These are phyloP conservation scores for Leptatherina wallacei DNA, from an alignment of 2,797 vertebrate genomes.

Conservation along the genomic window DNA sequence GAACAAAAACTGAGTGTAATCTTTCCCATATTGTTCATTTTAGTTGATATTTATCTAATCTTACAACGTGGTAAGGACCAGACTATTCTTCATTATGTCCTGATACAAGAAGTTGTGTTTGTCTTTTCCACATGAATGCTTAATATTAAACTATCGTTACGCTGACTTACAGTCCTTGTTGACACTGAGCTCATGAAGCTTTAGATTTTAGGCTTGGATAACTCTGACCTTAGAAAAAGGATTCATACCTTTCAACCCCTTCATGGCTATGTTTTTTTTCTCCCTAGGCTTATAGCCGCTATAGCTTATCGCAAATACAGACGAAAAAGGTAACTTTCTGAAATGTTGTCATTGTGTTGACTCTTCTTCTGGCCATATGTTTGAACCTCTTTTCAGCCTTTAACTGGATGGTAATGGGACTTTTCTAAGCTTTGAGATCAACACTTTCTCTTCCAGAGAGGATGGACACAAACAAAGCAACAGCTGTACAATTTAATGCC, in stretches of 20 bases:
- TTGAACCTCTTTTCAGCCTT: slow-evolving; percentile 29
- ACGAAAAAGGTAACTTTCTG: slow-evolving; percentile 76
- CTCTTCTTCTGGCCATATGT: slow-evolving; percentile 23
- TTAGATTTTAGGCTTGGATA: not conserved
- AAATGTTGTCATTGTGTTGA: slow-evolving; percentile 22
- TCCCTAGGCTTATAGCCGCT: slow-evolving; percentile 77
- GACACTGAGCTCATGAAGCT: not conserved
- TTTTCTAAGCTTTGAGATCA: slow-evolving; percentile 44
- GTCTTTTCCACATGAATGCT: not conserved
- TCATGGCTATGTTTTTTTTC: slow-evolving; percentile 51
- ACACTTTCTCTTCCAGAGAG: slow-evolving; percentile 25
- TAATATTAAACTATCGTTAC: not conserved
- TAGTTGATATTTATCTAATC: not conserved
- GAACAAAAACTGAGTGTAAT: not conserved
- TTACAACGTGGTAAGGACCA: not conserved
- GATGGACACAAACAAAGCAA: slow-evolving; percentile 38
- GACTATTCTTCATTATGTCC: not conserved
- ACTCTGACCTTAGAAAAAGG: not conserved
- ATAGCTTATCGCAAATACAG: slow-evolving; percentile 83
- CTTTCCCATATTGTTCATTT: not conserved
- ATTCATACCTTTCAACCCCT: slow-evolving; percentile 28
- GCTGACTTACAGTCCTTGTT: slow-evolving; percentile 17
- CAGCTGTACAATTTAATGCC: slow-evolving; percentile 14
- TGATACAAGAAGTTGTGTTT: not conserved
- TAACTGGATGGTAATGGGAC: slow-evolving; percentile 60